phyloP scores from a whole-genome alignment of 2,888 invertebrate genomes.

The Deilephila porcellus region DNA sequence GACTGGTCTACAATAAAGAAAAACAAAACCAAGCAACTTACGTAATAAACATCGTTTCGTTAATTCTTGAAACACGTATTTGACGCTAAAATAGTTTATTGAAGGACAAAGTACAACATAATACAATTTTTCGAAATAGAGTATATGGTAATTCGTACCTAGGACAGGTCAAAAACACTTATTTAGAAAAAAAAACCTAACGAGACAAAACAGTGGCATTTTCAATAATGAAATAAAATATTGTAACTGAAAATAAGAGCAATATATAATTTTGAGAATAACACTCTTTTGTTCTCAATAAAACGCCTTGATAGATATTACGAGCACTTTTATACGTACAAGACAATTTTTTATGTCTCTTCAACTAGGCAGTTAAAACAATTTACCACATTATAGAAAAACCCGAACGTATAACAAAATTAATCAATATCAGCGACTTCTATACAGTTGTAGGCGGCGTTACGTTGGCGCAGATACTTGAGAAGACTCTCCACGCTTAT shows the following conservation, averaged over 20 bases:
- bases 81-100: not conserved
- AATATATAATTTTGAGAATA: too few species aligned
- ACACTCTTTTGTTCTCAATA: too few species aligned
- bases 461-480: constrained; percentile 60
- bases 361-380: not conserved
- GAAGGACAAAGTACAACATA: not conserved
- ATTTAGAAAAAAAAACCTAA: not conserved
- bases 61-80: not conserved
- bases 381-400: not conserved
- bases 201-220: not conserved
- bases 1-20: not conserved
- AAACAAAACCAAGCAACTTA: not conserved
- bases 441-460: constrained; percentile 49
- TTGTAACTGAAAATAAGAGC: too few species aligned
- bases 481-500: constrained; percentile 67
- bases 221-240: too few species aligned
- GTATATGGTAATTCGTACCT: too few species aligned
- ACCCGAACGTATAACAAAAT: constrained; percentile 22
- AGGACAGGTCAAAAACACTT: not conserved
- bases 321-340: too few species aligned
- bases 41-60: not conserved
- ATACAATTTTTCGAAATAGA: not conserved
- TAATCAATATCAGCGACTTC: constrained; percentile 64
- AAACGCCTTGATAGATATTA: too few species aligned
- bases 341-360: too few species aligned